phyloP scores from a whole-genome alignment of 2,888 invertebrate species.

The Clunio marinus region DNA sequence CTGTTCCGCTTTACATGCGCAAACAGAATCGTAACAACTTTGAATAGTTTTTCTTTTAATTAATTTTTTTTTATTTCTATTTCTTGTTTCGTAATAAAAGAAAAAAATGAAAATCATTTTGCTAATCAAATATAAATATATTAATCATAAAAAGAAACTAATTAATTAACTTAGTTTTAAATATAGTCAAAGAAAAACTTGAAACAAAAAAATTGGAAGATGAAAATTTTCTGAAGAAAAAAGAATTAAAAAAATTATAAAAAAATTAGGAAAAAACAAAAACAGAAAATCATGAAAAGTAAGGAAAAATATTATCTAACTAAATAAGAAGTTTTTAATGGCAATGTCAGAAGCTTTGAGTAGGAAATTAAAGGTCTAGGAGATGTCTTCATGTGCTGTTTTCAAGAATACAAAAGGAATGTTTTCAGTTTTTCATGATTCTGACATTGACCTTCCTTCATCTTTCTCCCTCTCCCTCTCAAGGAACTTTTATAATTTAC shows the following conservation, averaged over 20 bases:
- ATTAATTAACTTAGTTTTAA: constrained; percentile 40
- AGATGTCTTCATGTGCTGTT: too few species aligned
- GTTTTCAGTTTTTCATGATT: too few species aligned
- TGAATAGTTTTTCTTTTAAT: not conserved
- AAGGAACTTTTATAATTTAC: too few species aligned
- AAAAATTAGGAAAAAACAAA: not conserved
- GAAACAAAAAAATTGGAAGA: constrained; percentile 26
- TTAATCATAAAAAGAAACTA: constrained; percentile 40
- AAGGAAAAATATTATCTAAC: not conserved
- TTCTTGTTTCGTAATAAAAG: too few species aligned
- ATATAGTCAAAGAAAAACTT: constrained; percentile 36
- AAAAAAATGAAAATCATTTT: too few species aligned
- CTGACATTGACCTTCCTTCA: too few species aligned
- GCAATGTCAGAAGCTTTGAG: not conserved
- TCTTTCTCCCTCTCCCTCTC: too few species aligned
- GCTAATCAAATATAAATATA: constrained; percentile 13
- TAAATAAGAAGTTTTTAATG: not conserved
- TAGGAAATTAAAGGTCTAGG: not conserved
- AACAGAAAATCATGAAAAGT: constrained; percentile 17
- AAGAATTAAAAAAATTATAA: constrained; percentile 33
- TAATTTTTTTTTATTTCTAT: constrained; percentile 5
- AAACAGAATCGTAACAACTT: not conserved
- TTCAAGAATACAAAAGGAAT: too few species aligned
- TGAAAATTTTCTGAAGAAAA: constrained; percentile 39
- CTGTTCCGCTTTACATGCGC: constrained; percentile 36